These are phyloP conservation scores for Craterocephalus amniculus DNA, from an alignment of 2,797 vertebrate genomes.

Conservation along the genomic window DNA sequence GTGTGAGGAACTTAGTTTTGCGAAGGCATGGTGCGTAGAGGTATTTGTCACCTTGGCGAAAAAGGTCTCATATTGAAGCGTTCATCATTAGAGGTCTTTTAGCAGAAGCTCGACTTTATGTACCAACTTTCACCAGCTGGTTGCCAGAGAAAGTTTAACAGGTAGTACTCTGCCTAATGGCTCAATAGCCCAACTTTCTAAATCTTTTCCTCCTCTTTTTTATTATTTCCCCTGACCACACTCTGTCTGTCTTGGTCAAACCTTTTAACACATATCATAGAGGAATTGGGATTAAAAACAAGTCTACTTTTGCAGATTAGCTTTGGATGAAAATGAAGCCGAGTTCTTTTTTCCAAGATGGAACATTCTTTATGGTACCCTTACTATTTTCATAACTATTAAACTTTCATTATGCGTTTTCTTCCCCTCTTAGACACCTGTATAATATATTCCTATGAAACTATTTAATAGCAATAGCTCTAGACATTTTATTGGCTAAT, in stretches of 20 bases:
- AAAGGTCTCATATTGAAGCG: slow-evolving; percentile 71
- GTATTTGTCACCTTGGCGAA: slow-evolving; percentile 72
- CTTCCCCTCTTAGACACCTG: neutral
- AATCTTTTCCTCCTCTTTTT: neutral
- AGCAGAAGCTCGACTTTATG: slow-evolving; percentile 41
- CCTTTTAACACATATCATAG: neutral
- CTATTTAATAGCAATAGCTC: neutral
- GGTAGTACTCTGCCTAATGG: slow-evolving; percentile 28
- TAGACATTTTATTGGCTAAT: neutral
- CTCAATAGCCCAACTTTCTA: slow-evolving; percentile 2
- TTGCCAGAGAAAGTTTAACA: slow-evolving; percentile 41
- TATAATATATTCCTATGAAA: slow-evolving; percentile 10
- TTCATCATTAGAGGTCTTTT: slow-evolving; percentile 68
- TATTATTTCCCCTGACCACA: neutral
- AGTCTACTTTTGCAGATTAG: neutral
- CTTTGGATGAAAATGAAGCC: neutral
- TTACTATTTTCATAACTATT: neutral
- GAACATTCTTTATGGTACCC: neutral
- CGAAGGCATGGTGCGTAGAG: slow-evolving; percentile 51
- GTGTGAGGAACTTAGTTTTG: slow-evolving; percentile 40
- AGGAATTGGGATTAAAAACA: neutral
- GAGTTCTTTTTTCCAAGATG: slow-evolving; percentile 1
- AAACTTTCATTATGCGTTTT: neutral
- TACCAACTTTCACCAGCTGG: slow-evolving; percentile 44
- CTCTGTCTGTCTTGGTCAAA: neutral